Evolutionary conservation across 2,888 invertebrate genomes (phyloP), one percentile per base, ranked within the genome.

Genomic region (Cistogaster globosa): DNA sequence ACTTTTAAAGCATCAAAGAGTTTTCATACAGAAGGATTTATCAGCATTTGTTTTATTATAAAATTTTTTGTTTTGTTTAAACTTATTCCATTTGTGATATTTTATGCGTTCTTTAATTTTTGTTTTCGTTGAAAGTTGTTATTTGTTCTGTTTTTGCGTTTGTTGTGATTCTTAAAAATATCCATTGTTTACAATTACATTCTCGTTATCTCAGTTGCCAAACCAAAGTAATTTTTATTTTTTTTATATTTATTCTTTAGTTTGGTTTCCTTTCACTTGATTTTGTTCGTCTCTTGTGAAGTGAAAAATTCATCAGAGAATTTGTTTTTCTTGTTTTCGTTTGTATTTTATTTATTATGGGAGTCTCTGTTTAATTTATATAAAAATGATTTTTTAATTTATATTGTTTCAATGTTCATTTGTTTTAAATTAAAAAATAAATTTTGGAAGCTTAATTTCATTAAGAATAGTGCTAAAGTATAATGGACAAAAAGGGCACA

Each of bases 171-270:
- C 20, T 9, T 18, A 9, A 78, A 83, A 83, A 79, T 51, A 48
- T 79, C 83, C 78, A 79, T 79, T 79, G 74, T 83, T 83, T 63
- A 60, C 68, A 79, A 83, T 83, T 83, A 79, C 65, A 63, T 75
- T 75, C 74, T 83, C 78, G 68, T 83, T 83, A 79, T 83, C 75
- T 79, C 42, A 4, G 53, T 9, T 67, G 42, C 67, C 63, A 78
- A 77, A 42, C 77, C 71, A 45, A 48, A 72, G 38, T 77, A 72
- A 72, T 74, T 74, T 58, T 58, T 62, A 60, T 42, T 26, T 26
- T 60, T 55, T 26, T 60, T 55, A 62, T 78, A 22, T 79, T 83
- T 83, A 63, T 69, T 75, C 45, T 74, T 63, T 74, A 55, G 67
- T 78, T 55, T 26, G 36, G 42, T 74, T 80, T 74, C n/a, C 6